Conservation (phyloP, 1,140 invertebrate genomes). For the Lordiphosa mommai region DNA sequence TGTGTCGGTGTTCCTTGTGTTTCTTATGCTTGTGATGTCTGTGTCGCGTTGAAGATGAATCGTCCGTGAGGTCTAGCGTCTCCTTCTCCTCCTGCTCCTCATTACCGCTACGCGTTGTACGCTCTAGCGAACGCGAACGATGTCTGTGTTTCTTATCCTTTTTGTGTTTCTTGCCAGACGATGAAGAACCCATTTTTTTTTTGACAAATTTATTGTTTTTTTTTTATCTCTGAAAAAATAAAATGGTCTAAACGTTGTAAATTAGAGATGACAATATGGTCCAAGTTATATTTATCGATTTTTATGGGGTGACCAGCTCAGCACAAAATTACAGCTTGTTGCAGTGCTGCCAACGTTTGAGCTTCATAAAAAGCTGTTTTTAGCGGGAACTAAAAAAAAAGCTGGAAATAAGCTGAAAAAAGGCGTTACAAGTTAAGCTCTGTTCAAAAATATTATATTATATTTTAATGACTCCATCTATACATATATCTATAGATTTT, state of each 20-base stretch:
- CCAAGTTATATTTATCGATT: background rate
- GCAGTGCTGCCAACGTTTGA: too few species aligned
- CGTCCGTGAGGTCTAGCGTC: conserved; percentile 53
- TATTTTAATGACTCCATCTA: too few species aligned
- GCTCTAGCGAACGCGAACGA: conserved; percentile 53
- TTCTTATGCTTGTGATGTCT: conserved; percentile 66
- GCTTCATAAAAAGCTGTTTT: too few species aligned
- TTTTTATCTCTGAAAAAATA: background rate
- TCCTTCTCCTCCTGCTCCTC: conserved; percentile 45
- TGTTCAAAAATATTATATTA: too few species aligned
- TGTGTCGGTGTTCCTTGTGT: conserved; percentile 62
- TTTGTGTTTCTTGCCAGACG: conserved; percentile 79
- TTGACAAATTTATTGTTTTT: background rate
- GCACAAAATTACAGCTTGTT: background rate
- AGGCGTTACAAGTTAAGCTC: too few species aligned
- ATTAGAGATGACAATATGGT: conserved; percentile 14
- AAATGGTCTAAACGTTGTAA: conserved; percentile 9
- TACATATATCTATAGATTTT: too few species aligned
- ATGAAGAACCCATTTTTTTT: conserved; percentile 68
- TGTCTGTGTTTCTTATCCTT: conserved; percentile 77
- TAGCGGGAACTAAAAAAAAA: background rate
- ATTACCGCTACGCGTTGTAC: conserved; percentile 11
- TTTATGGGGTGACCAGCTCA: background rate
- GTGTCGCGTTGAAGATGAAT: conserved; percentile 41
- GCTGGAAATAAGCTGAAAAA: background rate